Base-by-base conservation (phyloP, 2,888 invertebrate species). In the Lysandra bellargus region DNA sequence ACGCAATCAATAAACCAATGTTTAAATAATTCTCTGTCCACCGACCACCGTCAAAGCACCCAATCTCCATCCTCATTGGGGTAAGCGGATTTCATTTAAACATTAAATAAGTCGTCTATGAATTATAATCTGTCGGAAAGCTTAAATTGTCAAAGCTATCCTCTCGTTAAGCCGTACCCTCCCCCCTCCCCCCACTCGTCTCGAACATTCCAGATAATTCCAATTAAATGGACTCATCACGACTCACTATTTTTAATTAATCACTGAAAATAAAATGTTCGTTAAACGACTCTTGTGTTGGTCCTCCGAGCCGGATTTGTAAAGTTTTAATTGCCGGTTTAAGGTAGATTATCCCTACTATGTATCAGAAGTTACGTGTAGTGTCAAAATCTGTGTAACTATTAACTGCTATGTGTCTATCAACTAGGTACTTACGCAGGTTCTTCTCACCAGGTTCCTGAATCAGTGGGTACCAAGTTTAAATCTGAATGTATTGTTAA, bases 81-180 rank as follows among this genome's bases (percentile, higher is more conserved):
- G 44, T 23, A 53, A 76, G 49, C 44, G 53, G 53, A 57, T 76
- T 76, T 76, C 76, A 7, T 76, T 75, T 33, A 76, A 57, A 76
- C 76, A 49, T 75, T 75, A 23, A 75, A 76, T 33, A 76, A 53
- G 53, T 76, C 76, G 76, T 33, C 76, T 57, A 57, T 76, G 76
- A 76, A 53, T 76, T 57, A 76, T 76, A 76, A 76, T 53, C 76
- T 76, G 57, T 17, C 33, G 33, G 53, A 76, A 76, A 76, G 76
- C 76, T 76, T 76, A 76, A 76, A 76, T 76, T 76, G 76, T 76
- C 76, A 76, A 76, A 76, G 76, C 76, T 76, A 49, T 57, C 76
- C 30, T 76, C 53, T 33, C 76, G 76, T 57, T 76, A 76, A 76
- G 53, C 57, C 76, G 44, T 4, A 49, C 12, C 33, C 49, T 4